These are phyloP conservation scores for Bathynomus jamesi DNA, from an alignment of 1,140 invertebrate genomes.

Conservation along the genomic window DNA sequence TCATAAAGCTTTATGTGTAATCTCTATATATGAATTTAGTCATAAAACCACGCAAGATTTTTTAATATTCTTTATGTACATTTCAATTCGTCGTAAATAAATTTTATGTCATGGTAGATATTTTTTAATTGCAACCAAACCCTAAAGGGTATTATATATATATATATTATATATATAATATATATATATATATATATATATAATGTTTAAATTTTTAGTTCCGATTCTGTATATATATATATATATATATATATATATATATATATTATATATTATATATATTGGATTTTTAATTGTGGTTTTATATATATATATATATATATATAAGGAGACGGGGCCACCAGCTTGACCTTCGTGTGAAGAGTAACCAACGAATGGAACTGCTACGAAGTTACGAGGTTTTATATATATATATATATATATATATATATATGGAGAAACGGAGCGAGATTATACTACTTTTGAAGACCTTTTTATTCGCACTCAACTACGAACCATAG, in stretches of 20 bases:
- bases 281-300: too few species aligned
- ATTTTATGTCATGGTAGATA: neutral
- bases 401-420: too few species aligned
- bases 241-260: slow-evolving; percentile 16
- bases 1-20: neutral
- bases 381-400: too few species aligned
- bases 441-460: too few species aligned
- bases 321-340: too few species aligned
- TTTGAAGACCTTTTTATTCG: too few species aligned
- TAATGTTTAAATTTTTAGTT: too few species aligned
- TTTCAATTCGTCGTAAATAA: neutral
- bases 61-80: neutral
- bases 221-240: slow-evolving; percentile 8
- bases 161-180: slow-evolving; percentile 3
- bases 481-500: too few species aligned
- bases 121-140: slow-evolving; percentile 7
- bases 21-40: neutral
- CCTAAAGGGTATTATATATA: neutral
- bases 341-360: too few species aligned
- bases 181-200: neutral
- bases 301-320: too few species aligned
- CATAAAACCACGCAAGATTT: neutral
- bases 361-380: too few species aligned
- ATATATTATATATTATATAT: slow-evolving; percentile 11
- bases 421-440: too few species aligned